Evolutionary conservation across 2,113 vertebrate species (phyloP), one percentile per base, ranked within the genome.

Genomic region (Oryzias woworae): DNA sequence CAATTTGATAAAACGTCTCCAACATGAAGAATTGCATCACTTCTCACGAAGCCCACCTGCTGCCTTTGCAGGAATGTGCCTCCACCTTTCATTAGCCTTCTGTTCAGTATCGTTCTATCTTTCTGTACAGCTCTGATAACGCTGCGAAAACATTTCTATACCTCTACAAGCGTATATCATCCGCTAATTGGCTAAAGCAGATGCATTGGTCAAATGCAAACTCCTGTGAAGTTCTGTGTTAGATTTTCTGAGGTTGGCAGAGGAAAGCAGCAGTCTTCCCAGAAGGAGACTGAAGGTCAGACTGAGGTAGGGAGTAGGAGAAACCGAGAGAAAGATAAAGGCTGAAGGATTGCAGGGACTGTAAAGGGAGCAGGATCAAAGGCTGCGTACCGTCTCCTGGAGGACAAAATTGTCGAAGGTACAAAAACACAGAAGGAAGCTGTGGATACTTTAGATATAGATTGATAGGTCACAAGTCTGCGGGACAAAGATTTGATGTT

Each of bases 121-220:
- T 14, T 4, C 51, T 48, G 46, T 50, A 16, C 61, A 44, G 60
- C 68, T 53, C 58, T 73, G 64, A 76, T 78, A 77, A 74, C 5
- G 20, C 7, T 53, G 15, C 28, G 17, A 47, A 73, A 61, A 77
- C 73, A 63, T 56, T 52, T 60, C 58, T 60, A 58, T 64, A 55
- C 6, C 43, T 1, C 51, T 62, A 79, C 61, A 73, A 57, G 71
- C 46, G 58, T 57, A 51, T 55, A 66, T 69, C 53, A 70, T 45
- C 61, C 55, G 48, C 61, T 76, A 75, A 84, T 83, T 73, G 75
- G 58, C 55, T 20, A 45, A 72, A 68, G 61, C 59, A 66, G 74
- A 78, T 80, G 79, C 69, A 77, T 56, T 61, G 56, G 64, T 46
- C 44, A 49, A 79, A 71, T 69, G 66, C 51, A 73, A 77, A 88